Conservation (phyloP, 1,140 invertebrate species). For the Oryzaephilus surinamensis region DNA sequence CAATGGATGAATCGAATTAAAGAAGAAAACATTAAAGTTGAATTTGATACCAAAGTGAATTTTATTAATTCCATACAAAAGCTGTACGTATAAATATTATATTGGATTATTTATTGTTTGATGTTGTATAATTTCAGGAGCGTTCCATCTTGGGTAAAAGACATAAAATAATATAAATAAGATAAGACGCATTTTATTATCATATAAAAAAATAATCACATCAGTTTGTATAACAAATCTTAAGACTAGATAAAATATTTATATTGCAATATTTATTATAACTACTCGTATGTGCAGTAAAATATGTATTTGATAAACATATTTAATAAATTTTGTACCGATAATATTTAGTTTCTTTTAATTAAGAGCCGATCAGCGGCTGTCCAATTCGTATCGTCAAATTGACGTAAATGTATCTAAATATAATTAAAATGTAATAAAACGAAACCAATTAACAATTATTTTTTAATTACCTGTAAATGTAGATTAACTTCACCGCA, state of each 20-base stretch:
- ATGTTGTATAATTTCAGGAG: neutral
- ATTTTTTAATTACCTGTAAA: constrained; percentile 55
- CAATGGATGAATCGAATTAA: constrained; percentile 26
- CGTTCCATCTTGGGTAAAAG: too few species aligned
- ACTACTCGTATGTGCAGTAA: neutral
- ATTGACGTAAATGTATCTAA: constrained; percentile 48
- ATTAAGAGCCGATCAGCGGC: constrained; percentile 32
- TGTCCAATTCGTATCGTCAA: constrained; percentile 41
- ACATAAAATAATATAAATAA: too few species aligned
- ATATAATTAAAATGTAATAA: constrained; percentile 12
- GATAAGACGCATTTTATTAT: too few species aligned
- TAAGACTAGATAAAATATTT: constrained; percentile 2
- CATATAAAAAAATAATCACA: neutral
- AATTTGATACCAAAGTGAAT: constrained; percentile 2
- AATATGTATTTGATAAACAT: neutral
- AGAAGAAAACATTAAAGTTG: constrained; percentile 6
- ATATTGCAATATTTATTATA: neutral
- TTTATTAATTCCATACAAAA: constrained; percentile 24
- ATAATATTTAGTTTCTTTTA: constrained; percentile 9
- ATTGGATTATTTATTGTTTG: constrained; percentile 2
- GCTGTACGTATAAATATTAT: constrained; percentile 6
- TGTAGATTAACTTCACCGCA: constrained; percentile 85
- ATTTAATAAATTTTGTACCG: constrained; percentile 1
- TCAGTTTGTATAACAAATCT: neutral
- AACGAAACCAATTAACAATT: neutral